Base-by-base conservation (phyloP, 2,888 invertebrate genomes). In the Leucophenga maculata region DNA sequence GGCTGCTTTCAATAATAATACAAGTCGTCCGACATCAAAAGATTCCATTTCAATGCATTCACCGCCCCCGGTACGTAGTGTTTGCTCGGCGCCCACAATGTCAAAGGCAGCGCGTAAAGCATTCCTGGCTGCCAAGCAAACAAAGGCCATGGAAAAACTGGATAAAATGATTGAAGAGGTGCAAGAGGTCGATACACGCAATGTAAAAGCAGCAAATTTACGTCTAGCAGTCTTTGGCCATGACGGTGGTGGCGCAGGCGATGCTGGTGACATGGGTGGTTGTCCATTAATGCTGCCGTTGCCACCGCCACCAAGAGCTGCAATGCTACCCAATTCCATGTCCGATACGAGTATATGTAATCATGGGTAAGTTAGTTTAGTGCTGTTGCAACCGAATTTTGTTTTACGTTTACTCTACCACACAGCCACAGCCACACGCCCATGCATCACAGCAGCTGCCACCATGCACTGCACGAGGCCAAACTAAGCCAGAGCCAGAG, bases 111-210 rank as follows among this genome's bases (percentile, higher is more conserved):
- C 82, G 22, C 83, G 87, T 13, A 88, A 88, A 71, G 86, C 86
- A 0, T 82, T 87, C 26, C 74, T 88, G 67, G 87, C 88, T 0
- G 86, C 87, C 46, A 88, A 88, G 68, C 88, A 89, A 74, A 85
- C 87, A 0, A 88, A 87, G 74, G 88, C 88, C 55, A 85, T 89
- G 69, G 88, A 89, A 68, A 88, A 88, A 75, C 72, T 89, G 60
- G 89, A 89, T 69, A 87, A 87, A 80, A 89, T 89, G 89, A 89
- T 89, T 60, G 89, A 89, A 70, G 89, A 88, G 69, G 87, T 84
- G 0, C 84, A 85, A 13, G 89, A 88, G 67, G 82, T 83, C n/a
- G 88, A 87, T 60, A 75, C 85, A 0, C 86, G 86, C n/a, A 81
- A 85, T 16, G 78, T 80, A 22, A 85, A 86, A 68, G 79, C 86